Conservation (phyloP, 2,888 invertebrate genomes). For the Volucella inflata region DNA sequence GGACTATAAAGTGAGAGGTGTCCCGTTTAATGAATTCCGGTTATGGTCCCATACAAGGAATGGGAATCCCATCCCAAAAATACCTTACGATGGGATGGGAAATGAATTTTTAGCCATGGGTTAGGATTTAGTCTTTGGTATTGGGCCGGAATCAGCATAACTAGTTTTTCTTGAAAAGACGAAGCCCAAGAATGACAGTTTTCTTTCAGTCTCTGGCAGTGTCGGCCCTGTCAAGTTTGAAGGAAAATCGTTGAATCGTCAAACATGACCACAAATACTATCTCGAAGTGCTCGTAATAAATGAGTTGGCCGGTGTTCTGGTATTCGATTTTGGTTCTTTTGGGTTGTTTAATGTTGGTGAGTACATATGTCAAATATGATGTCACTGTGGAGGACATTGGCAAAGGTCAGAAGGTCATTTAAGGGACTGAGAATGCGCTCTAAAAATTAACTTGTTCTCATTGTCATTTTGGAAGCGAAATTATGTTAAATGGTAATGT, state of each 20-base stretch:
- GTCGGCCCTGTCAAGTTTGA: constrained; percentile 53
- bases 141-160: constrained; percentile 68
- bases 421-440: constrained; percentile 56
- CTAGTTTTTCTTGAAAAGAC: constrained; percentile 52
- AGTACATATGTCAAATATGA: constrained; percentile 72
- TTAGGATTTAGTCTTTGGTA: constrained; percentile 41
- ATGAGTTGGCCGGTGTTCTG: constrained; percentile 25
- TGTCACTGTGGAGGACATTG: constrained; percentile 66
- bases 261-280: constrained; percentile 71
- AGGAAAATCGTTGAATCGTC: constrained; percentile 51
- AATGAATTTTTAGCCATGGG: constrained; percentile 55
- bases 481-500: constrained; percentile 61
- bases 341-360: constrained; percentile 71
- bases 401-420: constrained; percentile 66
- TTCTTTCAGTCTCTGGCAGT: background rate
- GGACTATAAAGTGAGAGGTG: constrained; percentile 47
- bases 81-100: constrained; percentile 50
- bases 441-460: constrained; percentile 72
- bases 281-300: constrained; percentile 27
- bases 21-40: constrained; percentile 70
- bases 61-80: background rate
- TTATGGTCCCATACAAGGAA: constrained; percentile 39
- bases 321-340: background rate
- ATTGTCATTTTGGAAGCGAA: constrained; percentile 53
- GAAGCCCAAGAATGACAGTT: constrained; percentile 9